Conservation (phyloP, 1,140 invertebrate species). For the Pristionchus pacificus region DNA sequence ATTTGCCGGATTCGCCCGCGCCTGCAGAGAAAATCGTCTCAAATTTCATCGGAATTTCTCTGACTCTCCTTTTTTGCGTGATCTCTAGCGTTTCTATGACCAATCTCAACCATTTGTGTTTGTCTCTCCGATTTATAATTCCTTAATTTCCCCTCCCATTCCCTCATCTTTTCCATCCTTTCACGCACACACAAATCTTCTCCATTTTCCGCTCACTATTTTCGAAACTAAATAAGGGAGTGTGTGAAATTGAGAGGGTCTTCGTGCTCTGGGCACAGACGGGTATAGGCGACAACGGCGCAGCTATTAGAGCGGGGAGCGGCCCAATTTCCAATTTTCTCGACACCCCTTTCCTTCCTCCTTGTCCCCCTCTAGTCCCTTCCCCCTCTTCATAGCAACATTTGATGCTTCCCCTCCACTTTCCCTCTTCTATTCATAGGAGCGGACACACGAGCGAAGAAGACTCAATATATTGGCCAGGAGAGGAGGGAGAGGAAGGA, state of each 20-base stretch:
- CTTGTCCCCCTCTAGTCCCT: neutral
- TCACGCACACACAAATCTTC: too few species aligned
- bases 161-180: too few species aligned
- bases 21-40: slow-evolving; percentile 35
- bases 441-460: neutral
- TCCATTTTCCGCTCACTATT: too few species aligned
- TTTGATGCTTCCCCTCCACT: neutral
- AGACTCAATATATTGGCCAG: slow-evolving; percentile 1
- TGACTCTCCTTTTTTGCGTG: slow-evolving; percentile 6
- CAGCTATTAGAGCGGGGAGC: too few species aligned
- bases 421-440: neutral
- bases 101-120: slow-evolving; percentile 10
- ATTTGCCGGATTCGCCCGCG: slow-evolving; percentile 61
- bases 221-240: too few species aligned
- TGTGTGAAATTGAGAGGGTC: too few species aligned
- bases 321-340: slow-evolving; percentile 24
- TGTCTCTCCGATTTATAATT: too few species aligned
- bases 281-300: too few species aligned
- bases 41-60: neutral
- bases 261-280: too few species aligned
- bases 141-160: too few species aligned
- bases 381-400: slow-evolving; percentile 1
- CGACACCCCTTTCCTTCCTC: neutral
- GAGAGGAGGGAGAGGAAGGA: neutral
- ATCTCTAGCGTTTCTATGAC: neutral